phyloP scores from a whole-genome alignment of 2,888 invertebrate species.

The Entomobrya multifasciata region DNA sequence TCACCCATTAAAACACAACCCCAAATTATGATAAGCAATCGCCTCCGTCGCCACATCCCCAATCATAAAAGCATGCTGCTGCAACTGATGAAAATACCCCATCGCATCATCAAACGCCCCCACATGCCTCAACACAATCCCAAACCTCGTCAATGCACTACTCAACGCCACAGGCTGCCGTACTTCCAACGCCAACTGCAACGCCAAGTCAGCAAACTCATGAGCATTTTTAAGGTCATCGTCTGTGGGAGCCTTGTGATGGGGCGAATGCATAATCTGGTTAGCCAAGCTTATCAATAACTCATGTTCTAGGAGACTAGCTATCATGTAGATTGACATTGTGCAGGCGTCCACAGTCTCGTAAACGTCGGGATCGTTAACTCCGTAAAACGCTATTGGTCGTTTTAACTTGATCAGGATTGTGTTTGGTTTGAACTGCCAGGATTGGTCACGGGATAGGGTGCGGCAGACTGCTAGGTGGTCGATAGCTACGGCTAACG shows the following conservation, averaged over 20 bases:
- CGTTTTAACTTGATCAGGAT: slow-evolving; percentile 72
- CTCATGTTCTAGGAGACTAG: slow-evolving; percentile 76
- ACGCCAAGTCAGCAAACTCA: slow-evolving; percentile 76
- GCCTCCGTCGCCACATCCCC: slow-evolving; percentile 73
- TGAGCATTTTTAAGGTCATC: slow-evolving; percentile 76
- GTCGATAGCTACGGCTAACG: slow-evolving; percentile 72
- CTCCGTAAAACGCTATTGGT: slow-evolving; percentile 75
- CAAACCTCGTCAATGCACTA: slow-evolving; percentile 74
- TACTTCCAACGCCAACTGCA: slow-evolving; percentile 76
- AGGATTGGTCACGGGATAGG: slow-evolving; percentile 70
- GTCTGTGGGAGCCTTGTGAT: slow-evolving; percentile 72
- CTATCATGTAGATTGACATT: slow-evolving; percentile 76
- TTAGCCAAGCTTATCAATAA: slow-evolving; percentile 76
- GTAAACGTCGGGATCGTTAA: slow-evolving; percentile 54
- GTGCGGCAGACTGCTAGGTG: slow-evolving; percentile 74
- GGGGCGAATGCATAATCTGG: slow-evolving; percentile 72
- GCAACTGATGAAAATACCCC: slow-evolving; percentile 73
- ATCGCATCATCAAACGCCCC: slow-evolving; percentile 77
- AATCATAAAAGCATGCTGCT: slow-evolving; percentile 62
- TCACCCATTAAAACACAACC: slow-evolving; percentile 72
- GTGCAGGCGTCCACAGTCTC: slow-evolving; percentile 75
- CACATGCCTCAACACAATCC: slow-evolving; percentile 69
- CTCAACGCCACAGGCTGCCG: slow-evolving; percentile 75
- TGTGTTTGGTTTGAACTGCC: slow-evolving; percentile 74
- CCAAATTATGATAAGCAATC: slow-evolving; percentile 75